Conservation (phyloP, 2,888 invertebrate genomes). For the Sinhomidia bicolor region DNA sequence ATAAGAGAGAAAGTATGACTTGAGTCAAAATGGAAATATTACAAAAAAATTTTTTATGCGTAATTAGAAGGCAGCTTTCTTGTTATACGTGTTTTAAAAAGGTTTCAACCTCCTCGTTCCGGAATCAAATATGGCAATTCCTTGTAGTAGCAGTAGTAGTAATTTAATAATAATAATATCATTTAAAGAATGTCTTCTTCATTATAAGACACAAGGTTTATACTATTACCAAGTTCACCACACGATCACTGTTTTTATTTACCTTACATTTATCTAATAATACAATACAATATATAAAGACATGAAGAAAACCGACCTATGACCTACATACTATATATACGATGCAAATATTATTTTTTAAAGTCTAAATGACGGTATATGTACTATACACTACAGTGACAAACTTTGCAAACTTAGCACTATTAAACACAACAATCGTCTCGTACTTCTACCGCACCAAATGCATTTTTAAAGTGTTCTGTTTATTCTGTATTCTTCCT, state of each 20-base stretch:
- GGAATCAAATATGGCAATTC: constrained; percentile 65
- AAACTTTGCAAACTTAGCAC: constrained; percentile 18
- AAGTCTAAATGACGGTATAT: no score
- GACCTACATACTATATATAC: no score
- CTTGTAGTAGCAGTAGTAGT: no score
- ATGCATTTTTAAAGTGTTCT: constrained; percentile 62
- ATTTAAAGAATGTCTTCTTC: constrained; percentile 61
- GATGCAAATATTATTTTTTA: no score
- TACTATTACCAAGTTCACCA: neutral
- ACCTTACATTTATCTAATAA: neutral
- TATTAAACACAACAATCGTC: neutral
- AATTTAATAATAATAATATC: constrained; percentile 68
- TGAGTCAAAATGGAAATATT: constrained; percentile 7
- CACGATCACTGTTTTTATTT: constrained; percentile 25
- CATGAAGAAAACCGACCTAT: no score
- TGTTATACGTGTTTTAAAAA: constrained; percentile 11
- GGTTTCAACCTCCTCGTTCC: constrained; percentile 18
- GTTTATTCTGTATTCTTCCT: neutral
- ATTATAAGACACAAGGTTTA: constrained; percentile 61
- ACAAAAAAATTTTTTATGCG: neutral
- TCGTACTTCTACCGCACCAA: constrained; percentile 63
- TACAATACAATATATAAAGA: neutral
- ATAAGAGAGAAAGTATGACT: neutral
- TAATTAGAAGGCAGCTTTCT: constrained; percentile 56
- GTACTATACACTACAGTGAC: constrained; percentile 58